phyloP scores from a whole-genome alignment of 2,888 invertebrate genomes.

The Lasioglossum vierecki region DNA sequence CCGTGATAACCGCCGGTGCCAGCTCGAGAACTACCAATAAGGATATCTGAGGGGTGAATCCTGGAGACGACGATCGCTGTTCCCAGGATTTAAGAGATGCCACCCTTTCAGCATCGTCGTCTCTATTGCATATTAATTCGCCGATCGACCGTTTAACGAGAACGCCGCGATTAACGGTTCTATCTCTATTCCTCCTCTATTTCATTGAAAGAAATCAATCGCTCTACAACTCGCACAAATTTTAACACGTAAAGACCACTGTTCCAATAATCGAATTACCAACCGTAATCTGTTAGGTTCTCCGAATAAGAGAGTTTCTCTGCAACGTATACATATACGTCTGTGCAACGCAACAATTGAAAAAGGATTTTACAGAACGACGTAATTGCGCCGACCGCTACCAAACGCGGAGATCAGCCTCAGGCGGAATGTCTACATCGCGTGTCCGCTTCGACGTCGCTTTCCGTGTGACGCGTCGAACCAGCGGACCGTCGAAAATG shows the following conservation, averaged over 20 bases:
- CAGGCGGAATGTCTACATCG: neutral
- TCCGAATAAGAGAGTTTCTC: neutral
- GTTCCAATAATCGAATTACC: neutral
- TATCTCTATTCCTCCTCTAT: neutral
- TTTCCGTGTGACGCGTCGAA: neutral
- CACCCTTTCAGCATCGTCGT: neutral
- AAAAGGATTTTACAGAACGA: neutral
- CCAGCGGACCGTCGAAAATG: neutral
- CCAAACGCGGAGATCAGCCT: neutral
- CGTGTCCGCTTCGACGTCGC: neutral
- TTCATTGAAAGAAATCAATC: neutral
- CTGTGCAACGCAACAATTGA: neutral
- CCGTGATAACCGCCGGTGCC: slow-evolving; percentile 28
- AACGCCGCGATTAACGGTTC: slow-evolving; percentile 19
- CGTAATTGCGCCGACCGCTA: neutral
- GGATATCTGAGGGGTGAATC: slow-evolving; percentile 17
- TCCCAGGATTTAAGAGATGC: slow-evolving; percentile 10
- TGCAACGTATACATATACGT: neutral
- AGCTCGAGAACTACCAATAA: slow-evolving; percentile 21
- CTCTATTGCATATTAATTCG: slow-evolving; percentile 15
- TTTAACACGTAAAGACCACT: neutral
- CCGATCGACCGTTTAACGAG: neutral
- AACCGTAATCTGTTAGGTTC: too few relatives aligned
- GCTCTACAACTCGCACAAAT: neutral
- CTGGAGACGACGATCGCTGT: slow-evolving; percentile 28